A percentile compares a stretch with the other conserved stretches of the same genome.
Evolutionary conservation across 2,113 vertebrate genomes (phyloP).

Genomic region (Cercopithecus mona): DNA sequence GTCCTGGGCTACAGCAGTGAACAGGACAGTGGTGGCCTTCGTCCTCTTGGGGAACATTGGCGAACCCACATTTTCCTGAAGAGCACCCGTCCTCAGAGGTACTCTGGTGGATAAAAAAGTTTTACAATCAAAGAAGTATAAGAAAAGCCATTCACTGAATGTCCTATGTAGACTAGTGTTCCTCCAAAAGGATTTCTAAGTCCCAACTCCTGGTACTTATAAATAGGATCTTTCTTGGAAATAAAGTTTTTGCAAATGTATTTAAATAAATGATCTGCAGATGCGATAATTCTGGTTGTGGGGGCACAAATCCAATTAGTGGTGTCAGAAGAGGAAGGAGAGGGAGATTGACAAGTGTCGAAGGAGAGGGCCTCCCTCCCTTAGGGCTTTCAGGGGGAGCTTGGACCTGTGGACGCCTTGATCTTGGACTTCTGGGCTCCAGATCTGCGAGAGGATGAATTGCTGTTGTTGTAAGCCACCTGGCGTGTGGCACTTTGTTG

Average conservation of each 20-base stretch:
- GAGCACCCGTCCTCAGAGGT: not conserved
- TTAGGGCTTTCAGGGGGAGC: rapidly evolving
- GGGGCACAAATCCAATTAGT: not conserved
- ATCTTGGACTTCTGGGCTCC: not conserved
- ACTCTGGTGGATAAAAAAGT: not conserved
- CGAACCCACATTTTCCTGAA: not conserved
- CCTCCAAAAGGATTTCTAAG: not conserved
- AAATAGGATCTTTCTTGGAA: not conserved
- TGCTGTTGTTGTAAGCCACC: not conserved
- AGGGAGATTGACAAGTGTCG: not conserved
- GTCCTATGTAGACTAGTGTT: not conserved
- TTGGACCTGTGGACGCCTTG: not conserved
- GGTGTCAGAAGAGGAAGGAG: not conserved
- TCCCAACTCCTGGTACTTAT: not conserved
- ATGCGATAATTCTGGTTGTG: not conserved
- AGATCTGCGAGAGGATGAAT: not conserved
- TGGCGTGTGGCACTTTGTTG: not conserved
- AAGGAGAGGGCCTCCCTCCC: not conserved
- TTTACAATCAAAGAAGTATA: not conserved
- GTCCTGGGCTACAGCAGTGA: not conserved
- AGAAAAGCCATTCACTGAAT: not conserved
- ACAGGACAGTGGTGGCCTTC: not conserved
- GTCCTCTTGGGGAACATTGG: not conserved
- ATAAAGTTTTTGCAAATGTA: not conserved
- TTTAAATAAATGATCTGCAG: not conserved